A percentile compares a stretch with the other conserved stretches of the same genome.
Conservation (phyloP, 2,113 vertebrate genomes). For the Myotis yumanensis region DNA sequence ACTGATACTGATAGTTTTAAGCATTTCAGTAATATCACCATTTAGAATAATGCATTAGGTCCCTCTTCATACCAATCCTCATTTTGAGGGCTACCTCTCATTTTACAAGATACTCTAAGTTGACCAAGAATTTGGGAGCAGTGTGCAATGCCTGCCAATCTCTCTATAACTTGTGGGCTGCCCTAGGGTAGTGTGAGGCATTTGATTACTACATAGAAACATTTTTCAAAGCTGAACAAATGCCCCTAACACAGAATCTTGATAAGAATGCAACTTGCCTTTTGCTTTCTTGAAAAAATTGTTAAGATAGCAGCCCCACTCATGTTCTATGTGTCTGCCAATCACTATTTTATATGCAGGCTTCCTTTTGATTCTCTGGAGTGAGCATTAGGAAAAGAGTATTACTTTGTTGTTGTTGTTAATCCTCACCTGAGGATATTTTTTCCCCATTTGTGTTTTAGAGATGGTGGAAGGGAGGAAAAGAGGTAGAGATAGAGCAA, state of each 20-base stretch:
- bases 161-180: neutral
- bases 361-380: slow-evolving; percentile 25
- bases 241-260: neutral
- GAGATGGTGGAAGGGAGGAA: no score
- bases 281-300: slow-evolving; percentile 10
- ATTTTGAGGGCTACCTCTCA: neutral
- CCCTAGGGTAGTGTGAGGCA: neutral
- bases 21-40: neutral
- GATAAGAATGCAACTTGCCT: neutral
- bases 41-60: neutral
- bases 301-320: neutral
- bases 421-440: no score
- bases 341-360: neutral
- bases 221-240: neutral
- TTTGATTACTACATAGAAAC: neutral
- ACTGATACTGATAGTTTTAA: neutral
- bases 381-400: neutral
- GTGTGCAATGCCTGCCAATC: neutral
- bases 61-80: neutral
- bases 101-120: neutral
- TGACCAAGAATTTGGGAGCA: neutral
- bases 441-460: no score
- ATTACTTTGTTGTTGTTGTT: neutral
- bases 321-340: neutral
- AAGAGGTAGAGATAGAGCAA: no score